Percentiles rank a stretch among this genome's conserved stretches.
Evolutionary conservation across 2,888 invertebrate genomes (phyloP).

Genomic region (Cosmorhoe ocellata): DNA sequence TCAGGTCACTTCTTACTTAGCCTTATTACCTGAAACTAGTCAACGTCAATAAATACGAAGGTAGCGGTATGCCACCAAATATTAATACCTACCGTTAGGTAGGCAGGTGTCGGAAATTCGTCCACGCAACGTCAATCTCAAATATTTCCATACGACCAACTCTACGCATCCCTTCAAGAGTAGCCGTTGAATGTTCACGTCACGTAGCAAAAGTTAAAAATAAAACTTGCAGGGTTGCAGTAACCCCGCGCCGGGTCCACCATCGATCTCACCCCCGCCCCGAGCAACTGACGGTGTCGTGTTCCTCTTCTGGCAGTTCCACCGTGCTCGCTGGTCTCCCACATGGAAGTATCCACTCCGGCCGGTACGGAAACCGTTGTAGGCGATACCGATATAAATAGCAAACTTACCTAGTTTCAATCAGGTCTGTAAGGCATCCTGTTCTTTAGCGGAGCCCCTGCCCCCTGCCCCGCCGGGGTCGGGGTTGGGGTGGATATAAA

Average conservation of each 20-base stretch:
- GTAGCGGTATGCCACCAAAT: too few relatives aligned
- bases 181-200: conserved; percentile 26
- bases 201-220: conserved; percentile 47
- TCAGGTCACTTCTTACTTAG: too few relatives aligned
- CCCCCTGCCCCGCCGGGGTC: not conserved
- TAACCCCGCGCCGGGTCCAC: conserved; percentile 7
- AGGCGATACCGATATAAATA: too few relatives aligned
- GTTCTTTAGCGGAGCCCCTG: not conserved
- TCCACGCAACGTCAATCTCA: conserved; percentile 9
- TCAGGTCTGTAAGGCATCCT: not conserved
- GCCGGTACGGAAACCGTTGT: too few relatives aligned
- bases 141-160: not conserved
- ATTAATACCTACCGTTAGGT: too few relatives aligned
- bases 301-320: too few relatives aligned
- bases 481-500: conserved; percentile 46
- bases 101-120: too few relatives aligned
- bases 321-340: too few relatives aligned
- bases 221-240: conserved; percentile 34
- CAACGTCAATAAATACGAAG: too few relatives aligned
- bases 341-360: too few relatives aligned
- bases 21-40: too few relatives aligned
- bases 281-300: too few relatives aligned
- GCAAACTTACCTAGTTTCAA: conserved; percentile 12
- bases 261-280: conserved; percentile 38
- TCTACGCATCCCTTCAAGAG: conserved; percentile 12